phyloP scores from a whole-genome alignment of 2,888 invertebrate species.

The Acleris cristana region DNA sequence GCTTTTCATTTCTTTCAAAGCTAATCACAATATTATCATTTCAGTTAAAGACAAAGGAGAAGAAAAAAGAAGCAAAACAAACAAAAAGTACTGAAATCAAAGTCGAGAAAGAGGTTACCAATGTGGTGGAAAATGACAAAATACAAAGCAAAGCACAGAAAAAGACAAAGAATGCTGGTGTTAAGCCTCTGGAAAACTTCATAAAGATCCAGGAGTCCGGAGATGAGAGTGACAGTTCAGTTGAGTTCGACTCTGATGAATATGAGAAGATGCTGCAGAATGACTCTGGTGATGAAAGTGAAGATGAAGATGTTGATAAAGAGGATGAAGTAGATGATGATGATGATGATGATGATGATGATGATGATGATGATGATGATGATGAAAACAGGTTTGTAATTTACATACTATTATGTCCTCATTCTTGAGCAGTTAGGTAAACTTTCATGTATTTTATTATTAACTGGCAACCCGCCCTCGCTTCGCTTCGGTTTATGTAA shows the following conservation, averaged over 20 bases:
- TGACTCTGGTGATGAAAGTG: slow-evolving; percentile 49
- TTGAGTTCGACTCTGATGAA: slow-evolving; percentile 72
- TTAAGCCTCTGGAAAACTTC: slow-evolving; percentile 60
- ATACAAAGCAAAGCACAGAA: slow-evolving; percentile 47
- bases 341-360: slow-evolving; percentile 39
- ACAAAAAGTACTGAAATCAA: not conserved
- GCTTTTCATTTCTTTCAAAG: not conserved
- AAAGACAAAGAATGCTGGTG: slow-evolving; percentile 57
- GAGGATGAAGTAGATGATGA: slow-evolving; percentile 44
- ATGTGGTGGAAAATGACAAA: slow-evolving; percentile 31
- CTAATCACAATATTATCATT: not conserved
- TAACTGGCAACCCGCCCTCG: no score
- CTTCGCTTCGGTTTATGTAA: no score
- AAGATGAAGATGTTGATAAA: slow-evolving; percentile 38
- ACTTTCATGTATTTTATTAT: no score
- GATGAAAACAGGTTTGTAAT: slow-evolving; percentile 38
- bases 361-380: slow-evolving; percentile 45
- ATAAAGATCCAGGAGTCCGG: slow-evolving; percentile 55
- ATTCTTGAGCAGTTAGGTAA: no score
- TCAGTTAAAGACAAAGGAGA: slow-evolving; percentile 8
- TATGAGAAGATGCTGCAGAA: slow-evolving; percentile 63
- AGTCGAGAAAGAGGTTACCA: no score
- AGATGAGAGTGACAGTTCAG: slow-evolving; percentile 60
- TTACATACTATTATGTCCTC: no score
- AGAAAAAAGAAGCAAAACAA: slow-evolving; percentile 7